Conservation (phyloP, 2,113 vertebrate species). For the Meleagris gallopavo region DNA sequence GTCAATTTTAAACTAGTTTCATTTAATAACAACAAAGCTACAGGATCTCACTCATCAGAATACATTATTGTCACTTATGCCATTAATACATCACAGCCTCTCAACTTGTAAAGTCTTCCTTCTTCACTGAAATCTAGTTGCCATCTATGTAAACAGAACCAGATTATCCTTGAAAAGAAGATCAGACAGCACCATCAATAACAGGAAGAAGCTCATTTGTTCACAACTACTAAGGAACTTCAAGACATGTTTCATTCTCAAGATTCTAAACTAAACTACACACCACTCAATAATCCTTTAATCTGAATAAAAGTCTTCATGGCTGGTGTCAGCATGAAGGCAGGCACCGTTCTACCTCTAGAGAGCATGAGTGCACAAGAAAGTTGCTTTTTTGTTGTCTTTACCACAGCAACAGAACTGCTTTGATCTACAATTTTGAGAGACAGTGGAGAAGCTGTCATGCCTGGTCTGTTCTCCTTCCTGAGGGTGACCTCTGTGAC, state of each 20-base stretch:
- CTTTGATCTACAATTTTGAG: neutral
- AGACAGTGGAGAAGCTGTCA: neutral
- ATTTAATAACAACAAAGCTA: neutral
- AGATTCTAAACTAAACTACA: neutral
- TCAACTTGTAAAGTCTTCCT: neutral
- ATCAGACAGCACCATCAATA: neutral
- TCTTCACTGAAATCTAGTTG: neutral
- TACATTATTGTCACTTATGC: neutral
- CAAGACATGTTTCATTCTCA: neutral
- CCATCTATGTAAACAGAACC: neutral
- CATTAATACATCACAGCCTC: neutral
- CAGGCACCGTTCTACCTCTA: neutral
- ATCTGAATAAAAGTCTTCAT: neutral
- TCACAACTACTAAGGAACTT: neutral
- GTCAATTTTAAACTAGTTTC: neutral
- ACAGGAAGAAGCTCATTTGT: neutral
- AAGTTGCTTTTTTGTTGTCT: neutral
- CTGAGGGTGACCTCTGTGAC: accelerated
- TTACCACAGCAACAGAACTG: neutral
- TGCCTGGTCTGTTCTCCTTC: neutral
- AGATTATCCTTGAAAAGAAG: neutral
- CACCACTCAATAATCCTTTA: neutral
- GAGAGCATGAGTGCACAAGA: neutral
- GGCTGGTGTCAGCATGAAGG: accelerated
- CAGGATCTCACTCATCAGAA: neutral